Percentiles rank a stretch among this genome's conserved stretches.
Conservation (phyloP, 1,140 invertebrate genomes). For the Ptiloglossa arizonensis region DNA sequence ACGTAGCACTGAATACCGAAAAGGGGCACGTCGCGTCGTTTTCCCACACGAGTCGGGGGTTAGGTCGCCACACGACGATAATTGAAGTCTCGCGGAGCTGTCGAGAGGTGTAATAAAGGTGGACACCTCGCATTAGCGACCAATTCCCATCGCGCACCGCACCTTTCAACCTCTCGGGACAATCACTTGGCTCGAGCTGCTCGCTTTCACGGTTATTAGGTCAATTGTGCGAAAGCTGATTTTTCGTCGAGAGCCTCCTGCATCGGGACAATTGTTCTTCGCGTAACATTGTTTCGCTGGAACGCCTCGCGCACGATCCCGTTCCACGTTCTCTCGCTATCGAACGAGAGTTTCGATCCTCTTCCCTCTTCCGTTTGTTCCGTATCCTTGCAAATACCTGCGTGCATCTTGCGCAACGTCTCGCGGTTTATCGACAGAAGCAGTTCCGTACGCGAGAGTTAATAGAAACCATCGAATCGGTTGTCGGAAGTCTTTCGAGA, state of each 20-base stretch:
- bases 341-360: no score
- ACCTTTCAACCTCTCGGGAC: conserved; percentile 25
- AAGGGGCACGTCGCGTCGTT: conserved; percentile 24
- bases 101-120: conserved; percentile 59
- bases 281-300: not conserved
- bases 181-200: conserved; percentile 41
- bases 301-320: not conserved
- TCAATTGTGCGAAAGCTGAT: conserved; percentile 58
- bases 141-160: conserved; percentile 41
- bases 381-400: no score
- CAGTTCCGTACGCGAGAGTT: not conserved
- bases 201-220: conserved; percentile 62
- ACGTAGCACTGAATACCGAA: not conserved
- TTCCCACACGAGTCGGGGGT: conserved; percentile 47
- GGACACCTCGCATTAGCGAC: conserved; percentile 58
- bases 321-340: no score
- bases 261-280: conserved; percentile 12
- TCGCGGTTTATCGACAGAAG: not conserved
- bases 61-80: conserved; percentile 49
- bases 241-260: conserved; percentile 15
- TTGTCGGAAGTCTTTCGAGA: conserved; percentile 5
- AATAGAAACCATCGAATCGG: conserved; percentile 5
- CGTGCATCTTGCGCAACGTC: not conserved
- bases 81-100: conserved; percentile 46
- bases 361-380: no score